Percentiles rank a stretch among this genome's conserved stretches.
Conservation (phyloP, 1,140 invertebrate genomes). For the Bombus sylvicola region DNA sequence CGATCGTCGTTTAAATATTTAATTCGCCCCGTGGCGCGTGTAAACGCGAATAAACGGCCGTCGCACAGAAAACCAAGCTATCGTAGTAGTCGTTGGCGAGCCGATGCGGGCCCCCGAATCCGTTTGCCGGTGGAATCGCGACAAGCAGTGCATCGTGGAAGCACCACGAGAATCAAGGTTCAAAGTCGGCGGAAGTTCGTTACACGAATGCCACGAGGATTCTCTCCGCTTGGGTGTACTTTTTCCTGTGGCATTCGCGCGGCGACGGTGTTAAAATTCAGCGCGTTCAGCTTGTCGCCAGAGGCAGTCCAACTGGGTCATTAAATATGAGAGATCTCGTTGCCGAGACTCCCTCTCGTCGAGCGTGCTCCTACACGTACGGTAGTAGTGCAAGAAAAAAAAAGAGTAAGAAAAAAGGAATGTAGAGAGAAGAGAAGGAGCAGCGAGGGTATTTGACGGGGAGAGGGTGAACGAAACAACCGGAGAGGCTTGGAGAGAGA, state of each 20-base stretch:
- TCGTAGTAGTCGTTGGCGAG: neutral
- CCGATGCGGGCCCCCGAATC: too few relatives aligned
- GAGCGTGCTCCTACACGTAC: slow-evolving; percentile 37
- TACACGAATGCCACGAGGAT: slow-evolving; percentile 46
- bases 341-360: slow-evolving; percentile 50
- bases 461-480: slow-evolving; percentile 28
- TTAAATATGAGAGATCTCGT: slow-evolving; percentile 77
- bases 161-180: slow-evolving; percentile 27
- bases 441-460: neutral
- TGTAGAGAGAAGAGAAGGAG: neutral
- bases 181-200: slow-evolving; percentile 53
- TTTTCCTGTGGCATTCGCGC: slow-evolving; percentile 46
- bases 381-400: neutral
- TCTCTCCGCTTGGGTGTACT: slow-evolving; percentile 35
- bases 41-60: slow-evolving; percentile 26
- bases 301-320: slow-evolving; percentile 72
- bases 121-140: neutral
- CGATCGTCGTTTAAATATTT: slow-evolving; percentile 15
- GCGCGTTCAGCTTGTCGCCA: slow-evolving; percentile 69
- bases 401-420: neutral
- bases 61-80: neutral
- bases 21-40: neutral
- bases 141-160: neutral
- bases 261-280: slow-evolving; percentile 74
- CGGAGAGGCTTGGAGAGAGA: slow-evolving; percentile 14